phyloP scores from a whole-genome alignment of 2,113 vertebrate species.

The Caretta caretta region DNA sequence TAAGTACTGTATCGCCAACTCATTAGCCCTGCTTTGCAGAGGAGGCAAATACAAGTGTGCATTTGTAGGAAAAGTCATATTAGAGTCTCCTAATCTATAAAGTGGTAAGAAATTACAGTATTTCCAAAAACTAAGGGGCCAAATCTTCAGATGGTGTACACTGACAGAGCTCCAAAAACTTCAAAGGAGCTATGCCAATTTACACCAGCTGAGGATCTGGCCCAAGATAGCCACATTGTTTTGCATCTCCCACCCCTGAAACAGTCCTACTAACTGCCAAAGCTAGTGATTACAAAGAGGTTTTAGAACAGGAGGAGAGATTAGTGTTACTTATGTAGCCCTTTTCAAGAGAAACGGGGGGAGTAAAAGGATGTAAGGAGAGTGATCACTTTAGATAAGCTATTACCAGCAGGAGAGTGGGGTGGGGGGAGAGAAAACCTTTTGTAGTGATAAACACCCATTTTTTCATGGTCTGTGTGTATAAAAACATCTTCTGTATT shows the following conservation, averaged over 20 bases:
- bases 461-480: no score
- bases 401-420: no score
- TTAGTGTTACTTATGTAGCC: neutral
- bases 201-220: neutral
- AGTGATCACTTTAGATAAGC: no score
- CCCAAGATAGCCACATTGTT: neutral
- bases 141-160: neutral
- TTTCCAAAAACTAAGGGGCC: neutral
- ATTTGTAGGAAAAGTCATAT: neutral
- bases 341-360: neutral
- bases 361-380: slow-evolving; percentile 21
- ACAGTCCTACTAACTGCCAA: neutral
- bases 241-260: neutral
- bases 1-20: neutral
- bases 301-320: neutral
- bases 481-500: no score
- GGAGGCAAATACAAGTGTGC: neutral
- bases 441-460: no score
- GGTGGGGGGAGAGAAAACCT: no score
- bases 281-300: neutral
- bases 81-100: neutral
- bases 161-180: slow-evolving; percentile 16
- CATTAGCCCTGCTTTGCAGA: neutral
- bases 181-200: neutral
- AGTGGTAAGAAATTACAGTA: neutral